These are phyloP conservation scores for Cyprinodon diabolis DNA, from an alignment of 2,797 vertebrate genomes.

Conservation along the genomic window DNA sequence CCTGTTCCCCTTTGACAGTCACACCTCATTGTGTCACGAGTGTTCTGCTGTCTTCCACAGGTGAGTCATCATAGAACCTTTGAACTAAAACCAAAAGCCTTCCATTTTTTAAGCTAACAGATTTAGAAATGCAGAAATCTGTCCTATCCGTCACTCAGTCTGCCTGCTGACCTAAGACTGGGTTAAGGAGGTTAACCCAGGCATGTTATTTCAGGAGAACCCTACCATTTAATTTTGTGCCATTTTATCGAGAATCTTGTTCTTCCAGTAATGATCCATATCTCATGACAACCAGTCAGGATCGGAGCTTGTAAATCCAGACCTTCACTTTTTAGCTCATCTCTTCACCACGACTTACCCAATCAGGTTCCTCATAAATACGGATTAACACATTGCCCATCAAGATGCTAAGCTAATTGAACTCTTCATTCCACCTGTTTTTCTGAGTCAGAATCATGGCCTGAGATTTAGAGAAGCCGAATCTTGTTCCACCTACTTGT, in stretches of 20 bases:
- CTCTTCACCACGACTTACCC: too few relatives aligned
- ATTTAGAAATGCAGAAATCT: not conserved
- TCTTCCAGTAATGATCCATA: not conserved
- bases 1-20: slow-evolving; percentile 97
- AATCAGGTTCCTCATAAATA: too few relatives aligned
- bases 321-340: too few relatives aligned
- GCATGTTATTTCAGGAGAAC: too few relatives aligned
- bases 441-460: too few relatives aligned
- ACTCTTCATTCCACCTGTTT: too few relatives aligned
- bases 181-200: not conserved
- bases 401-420: too few relatives aligned
- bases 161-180: not conserved
- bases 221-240: too few relatives aligned
- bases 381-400: too few relatives aligned
- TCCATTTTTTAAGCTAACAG: not conserved
- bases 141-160: not conserved
- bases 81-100: not conserved
- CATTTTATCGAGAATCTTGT: not conserved
- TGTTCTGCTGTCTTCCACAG: slow-evolving; percentile 97
- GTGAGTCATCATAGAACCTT: slow-evolving; percentile 70
- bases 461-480: too few relatives aligned
- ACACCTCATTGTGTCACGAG: slow-evolving; percentile 93
- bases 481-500: too few relatives aligned
- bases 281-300: not conserved
- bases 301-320: not conserved